Conservation (phyloP, 1,140 invertebrate genomes). For the Glossosoma conforme region DNA sequence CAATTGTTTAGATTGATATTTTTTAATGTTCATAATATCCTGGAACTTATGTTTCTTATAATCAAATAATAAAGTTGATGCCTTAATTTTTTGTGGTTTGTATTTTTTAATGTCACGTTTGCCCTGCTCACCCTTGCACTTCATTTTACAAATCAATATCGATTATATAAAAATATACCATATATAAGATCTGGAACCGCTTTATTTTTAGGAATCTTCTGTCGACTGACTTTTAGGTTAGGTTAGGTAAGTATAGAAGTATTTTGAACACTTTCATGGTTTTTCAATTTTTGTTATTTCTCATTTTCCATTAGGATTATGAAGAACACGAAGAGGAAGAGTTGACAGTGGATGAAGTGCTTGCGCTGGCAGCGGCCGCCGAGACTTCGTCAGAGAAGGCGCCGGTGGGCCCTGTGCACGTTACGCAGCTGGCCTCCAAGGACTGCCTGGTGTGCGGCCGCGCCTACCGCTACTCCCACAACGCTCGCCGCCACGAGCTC, state of each 20-base stretch:
- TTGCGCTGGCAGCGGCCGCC: neutral
- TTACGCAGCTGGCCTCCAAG: slow-evolving; percentile 47
- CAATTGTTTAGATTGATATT: too few relatives aligned
- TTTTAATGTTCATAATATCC: too few relatives aligned
- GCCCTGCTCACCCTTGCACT: too few relatives aligned
- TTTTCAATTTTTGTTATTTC: neutral
- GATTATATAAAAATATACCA: too few relatives aligned
- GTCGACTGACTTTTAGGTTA: too few relatives aligned
- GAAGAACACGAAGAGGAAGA: slow-evolving; percentile 13
- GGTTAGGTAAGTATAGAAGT: neutral
- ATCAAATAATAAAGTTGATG: too few relatives aligned
- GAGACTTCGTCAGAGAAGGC: neutral
- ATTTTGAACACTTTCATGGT: neutral
- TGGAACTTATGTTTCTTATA: too few relatives aligned
- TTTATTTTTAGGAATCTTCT: too few relatives aligned
- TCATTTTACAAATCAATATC: too few relatives aligned
- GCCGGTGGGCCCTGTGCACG: slow-evolving; percentile 36
- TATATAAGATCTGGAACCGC: too few relatives aligned
- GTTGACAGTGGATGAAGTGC: slow-evolving; percentile 1
- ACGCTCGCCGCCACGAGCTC: slow-evolving; percentile 47
- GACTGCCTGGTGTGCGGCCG: slow-evolving; percentile 47
- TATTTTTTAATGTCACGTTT: too few relatives aligned
- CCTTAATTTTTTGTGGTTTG: too few relatives aligned
- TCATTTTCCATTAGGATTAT: slow-evolving; percentile 12
- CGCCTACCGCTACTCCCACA: slow-evolving; percentile 48